phyloP scores from a whole-genome alignment of 2,113 vertebrate genomes.

The Bubo blakistoni region DNA sequence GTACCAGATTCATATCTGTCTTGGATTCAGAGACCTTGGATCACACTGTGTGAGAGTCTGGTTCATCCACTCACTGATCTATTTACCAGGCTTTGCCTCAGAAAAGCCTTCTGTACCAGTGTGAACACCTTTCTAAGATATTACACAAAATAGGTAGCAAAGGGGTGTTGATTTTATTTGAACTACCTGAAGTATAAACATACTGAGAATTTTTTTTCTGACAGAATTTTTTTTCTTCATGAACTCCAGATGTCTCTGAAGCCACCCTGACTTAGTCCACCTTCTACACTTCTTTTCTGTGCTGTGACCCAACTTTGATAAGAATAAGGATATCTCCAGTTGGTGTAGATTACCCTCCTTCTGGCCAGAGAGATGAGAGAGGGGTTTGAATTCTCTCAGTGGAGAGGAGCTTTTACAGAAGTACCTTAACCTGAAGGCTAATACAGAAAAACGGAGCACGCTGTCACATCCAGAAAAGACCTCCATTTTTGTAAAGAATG shows the following conservation, averaged over 20 bases:
- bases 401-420: not conserved
- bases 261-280: not conserved
- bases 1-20: no score
- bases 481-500: not conserved
- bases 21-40: not conserved
- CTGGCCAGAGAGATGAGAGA: not conserved
- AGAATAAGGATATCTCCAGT: not conserved
- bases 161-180: not conserved
- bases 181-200: not conserved
- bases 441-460: not conserved
- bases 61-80: not conserved
- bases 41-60: fast-evolving
- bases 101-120: not conserved
- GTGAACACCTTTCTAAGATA: not conserved
- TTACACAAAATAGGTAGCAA: not conserved
- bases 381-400: not conserved
- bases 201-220: not conserved
- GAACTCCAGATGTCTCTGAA: not conserved
- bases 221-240: not conserved
- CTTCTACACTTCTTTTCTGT: not conserved
- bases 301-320: fast-evolving
- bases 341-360: not conserved
- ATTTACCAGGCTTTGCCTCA: not conserved
- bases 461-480: not conserved
- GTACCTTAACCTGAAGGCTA: not conserved